Evolutionary conservation across 2,888 invertebrate genomes (phyloP), one percentile per base, ranked within the genome.

Genomic region (Elysia crispata): DNA sequence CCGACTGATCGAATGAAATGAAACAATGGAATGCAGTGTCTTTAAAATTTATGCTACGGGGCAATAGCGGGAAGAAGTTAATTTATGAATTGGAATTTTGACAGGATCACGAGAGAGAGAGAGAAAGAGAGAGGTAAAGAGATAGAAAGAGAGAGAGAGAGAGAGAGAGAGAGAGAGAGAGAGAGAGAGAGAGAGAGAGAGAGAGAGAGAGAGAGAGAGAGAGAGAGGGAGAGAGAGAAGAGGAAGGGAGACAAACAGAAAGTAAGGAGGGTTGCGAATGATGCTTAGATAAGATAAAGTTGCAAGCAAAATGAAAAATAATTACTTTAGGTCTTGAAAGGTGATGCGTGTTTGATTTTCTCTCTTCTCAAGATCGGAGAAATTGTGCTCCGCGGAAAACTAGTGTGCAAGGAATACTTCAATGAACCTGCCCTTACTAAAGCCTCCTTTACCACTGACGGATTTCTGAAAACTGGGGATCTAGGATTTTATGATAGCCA

Each of bases 401-500:
- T 79, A 20, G 74, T 79, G 54, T 62, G 30, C 49, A 73, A 54
- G 25, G 79, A 79, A 23, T 79, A 79, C 41, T 79, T 41, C 67
- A 79, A 79, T 30, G 74, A 79, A 23, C 73, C 74, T 0, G 64
- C 73, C 30, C 33, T 79, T 25, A 79, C 79, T 23, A 79, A 79
- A 50, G 23, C 28, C 18, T 30, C 74, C 18, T 79, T 79, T 74
- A 79, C 79, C n/a, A 18, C 25, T 1, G 74, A 73, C 18, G 74
- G 66, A 0, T 74, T 64, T 41, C 74, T 74, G 25, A 62, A 73
- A 41, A 79, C 79, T 23, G 79, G 79, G 18, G 79, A 79, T 49
- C 57, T 79, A 30, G 79, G 79, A 8, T 74, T 73, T 50, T 79
- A 79, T 23, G 72, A 77, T 72, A 72, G 70, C 30, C 60, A 77